phyloP scores from a whole-genome alignment of 2,113 vertebrate species.

The Dicerorhinus sumatrensis region DNA sequence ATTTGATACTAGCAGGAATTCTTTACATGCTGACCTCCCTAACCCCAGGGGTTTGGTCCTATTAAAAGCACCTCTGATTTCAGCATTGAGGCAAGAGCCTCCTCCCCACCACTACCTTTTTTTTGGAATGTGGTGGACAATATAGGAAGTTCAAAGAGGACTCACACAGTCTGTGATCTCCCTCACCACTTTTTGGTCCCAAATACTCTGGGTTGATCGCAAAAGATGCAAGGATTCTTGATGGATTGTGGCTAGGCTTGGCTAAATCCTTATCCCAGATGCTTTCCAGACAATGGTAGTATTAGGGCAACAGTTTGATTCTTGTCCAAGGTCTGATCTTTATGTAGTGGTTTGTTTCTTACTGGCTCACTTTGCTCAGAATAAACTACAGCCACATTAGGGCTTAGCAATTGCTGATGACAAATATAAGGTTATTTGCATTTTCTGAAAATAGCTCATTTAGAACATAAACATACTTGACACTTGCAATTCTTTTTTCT shows the following conservation, averaged over 20 bases:
- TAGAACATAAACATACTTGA: background rate
- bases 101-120: no score
- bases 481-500: background rate
- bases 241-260: background rate
- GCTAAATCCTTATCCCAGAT: background rate
- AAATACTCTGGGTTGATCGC: background rate
- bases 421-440: background rate
- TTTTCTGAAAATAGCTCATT: constrained; percentile 25
- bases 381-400: background rate
- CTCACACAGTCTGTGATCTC: background rate
- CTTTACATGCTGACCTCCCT: background rate
- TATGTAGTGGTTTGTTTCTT: background rate
- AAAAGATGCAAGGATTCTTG: background rate
- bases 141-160: background rate
- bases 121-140: background rate
- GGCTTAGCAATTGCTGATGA: background rate
- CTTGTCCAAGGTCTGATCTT: background rate
- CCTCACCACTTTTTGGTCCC: background rate
- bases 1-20: background rate
- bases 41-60: background rate
- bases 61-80: background rate
- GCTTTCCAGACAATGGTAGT: background rate
- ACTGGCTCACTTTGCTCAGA: background rate
- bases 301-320: background rate
- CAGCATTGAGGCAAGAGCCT: background rate